Evolutionary conservation across 2,113 vertebrate genomes (phyloP).

Genomic region (Oceanodroma tethys): DNA sequence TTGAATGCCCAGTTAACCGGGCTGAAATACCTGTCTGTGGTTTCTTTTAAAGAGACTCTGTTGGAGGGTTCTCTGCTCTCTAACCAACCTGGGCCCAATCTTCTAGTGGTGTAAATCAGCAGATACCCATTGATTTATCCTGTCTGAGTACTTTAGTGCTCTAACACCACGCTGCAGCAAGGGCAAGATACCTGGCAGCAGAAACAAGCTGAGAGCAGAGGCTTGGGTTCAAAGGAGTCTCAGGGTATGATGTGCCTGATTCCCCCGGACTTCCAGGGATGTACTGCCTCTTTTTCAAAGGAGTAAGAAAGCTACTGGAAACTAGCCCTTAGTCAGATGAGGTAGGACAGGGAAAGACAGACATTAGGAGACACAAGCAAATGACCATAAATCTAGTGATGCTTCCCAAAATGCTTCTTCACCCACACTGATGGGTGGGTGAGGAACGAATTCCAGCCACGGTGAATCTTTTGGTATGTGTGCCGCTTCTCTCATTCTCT

Average conservation of each 20-base stretch:
- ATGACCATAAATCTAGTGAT: background rate
- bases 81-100: accelerated
- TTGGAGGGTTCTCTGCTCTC: background rate
- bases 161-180: background rate
- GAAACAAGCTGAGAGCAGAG: background rate
- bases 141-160: background rate
- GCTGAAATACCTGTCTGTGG: constrained; percentile 9
- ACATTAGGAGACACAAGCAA: background rate
- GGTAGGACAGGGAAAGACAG: background rate
- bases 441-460: background rate
- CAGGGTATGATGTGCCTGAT: background rate
- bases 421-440: background rate
- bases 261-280: background rate
- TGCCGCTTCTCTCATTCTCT: background rate
- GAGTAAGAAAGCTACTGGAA: background rate
- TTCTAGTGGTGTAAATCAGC: background rate
- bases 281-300: background rate
- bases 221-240: accelerated
- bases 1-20: background rate
- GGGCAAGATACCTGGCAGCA: background rate
- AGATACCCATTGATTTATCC: background rate
- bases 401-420: background rate
- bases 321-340: background rate
- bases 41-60: background rate
- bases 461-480: background rate